These are phyloP conservation scores for Oceanodroma tethys DNA, from an alignment of 2,113 vertebrate genomes.

Conservation along the genomic window DNA sequence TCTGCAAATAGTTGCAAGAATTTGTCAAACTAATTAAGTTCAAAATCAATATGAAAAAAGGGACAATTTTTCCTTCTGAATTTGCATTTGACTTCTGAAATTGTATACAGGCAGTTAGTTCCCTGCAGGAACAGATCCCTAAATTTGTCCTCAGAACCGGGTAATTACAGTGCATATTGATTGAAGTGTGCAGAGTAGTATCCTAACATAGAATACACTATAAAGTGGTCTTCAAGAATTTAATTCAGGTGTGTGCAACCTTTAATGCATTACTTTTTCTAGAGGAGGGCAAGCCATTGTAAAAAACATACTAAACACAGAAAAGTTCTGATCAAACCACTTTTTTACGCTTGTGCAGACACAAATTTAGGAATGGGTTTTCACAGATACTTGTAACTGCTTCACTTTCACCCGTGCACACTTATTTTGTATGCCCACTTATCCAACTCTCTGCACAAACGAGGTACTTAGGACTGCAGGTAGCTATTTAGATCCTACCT, in stretches of 20 bases:
- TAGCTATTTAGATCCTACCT: background rate
- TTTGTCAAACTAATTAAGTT: background rate
- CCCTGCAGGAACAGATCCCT: background rate
- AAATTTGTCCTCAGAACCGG: background rate
- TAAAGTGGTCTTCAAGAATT: background rate
- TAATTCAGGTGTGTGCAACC: background rate
- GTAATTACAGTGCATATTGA: background rate
- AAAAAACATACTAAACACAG: background rate
- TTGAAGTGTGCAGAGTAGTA: background rate
- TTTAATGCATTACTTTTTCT: background rate
- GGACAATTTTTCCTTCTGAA: background rate
- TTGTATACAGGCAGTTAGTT: background rate
- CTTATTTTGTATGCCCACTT: background rate
- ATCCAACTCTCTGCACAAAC: background rate
- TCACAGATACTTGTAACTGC: background rate
- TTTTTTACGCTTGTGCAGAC: background rate
- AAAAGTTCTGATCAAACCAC: background rate
- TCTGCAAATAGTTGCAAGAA: background rate
- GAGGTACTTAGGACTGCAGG: background rate
- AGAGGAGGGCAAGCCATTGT: background rate
- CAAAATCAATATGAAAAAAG: background rate
- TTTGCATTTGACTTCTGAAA: background rate
- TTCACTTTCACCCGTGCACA: background rate
- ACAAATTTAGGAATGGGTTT: background rate
- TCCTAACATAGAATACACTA: background rate